A percentile compares a stretch with the other conserved stretches of the same genome.
These are phyloP conservation scores for Psittacula echo DNA, from an alignment of 2,797 vertebrate species.

Conservation along the genomic window DNA sequence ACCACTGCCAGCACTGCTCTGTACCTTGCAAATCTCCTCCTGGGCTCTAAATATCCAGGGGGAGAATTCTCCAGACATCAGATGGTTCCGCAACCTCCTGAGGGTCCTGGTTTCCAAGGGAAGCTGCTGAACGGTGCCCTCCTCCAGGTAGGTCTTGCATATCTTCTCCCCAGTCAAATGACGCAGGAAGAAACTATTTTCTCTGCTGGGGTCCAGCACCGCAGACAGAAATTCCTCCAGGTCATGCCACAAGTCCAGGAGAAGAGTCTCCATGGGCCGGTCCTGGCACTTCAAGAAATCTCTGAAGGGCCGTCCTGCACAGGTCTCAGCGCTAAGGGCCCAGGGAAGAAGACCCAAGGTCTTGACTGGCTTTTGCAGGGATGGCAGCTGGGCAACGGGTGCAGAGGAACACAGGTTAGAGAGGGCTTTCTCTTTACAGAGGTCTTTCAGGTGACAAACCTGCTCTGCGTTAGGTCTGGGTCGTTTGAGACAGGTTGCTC, in stretches of 20 bases:
- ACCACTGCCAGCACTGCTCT: neutral
- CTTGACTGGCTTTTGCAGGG: neutral
- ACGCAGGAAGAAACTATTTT: conserved; percentile 65
- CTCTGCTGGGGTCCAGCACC: conserved; percentile 37
- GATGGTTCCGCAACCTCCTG: conserved; percentile 34
- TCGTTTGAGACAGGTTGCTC: neutral
- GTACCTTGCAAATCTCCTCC: conserved; percentile 79
- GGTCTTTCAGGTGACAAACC: neutral
- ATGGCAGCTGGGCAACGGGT: conserved; percentile 4
- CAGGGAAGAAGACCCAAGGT: conserved; percentile 68
- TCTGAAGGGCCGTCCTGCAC: conserved; percentile 70
- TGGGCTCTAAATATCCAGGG: conserved; percentile 76
- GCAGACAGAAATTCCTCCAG: conserved; percentile 68
- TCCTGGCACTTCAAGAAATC: conserved; percentile 48
- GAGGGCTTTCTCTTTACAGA: neutral
- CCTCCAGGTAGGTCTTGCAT: conserved; percentile 69
- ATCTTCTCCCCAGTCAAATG: conserved; percentile 67
- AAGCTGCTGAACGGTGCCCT: conserved; percentile 24
- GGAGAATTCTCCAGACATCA: conserved; percentile 72
- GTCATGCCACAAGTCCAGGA: conserved; percentile 79
- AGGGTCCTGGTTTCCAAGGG: conserved; percentile 67
- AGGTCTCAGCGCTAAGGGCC: conserved; percentile 73
- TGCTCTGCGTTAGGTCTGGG: neutral
- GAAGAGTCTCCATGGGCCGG: conserved; percentile 8
- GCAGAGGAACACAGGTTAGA: neutral